Base-by-base conservation (phyloP, 2,888 invertebrate genomes). In the Diachrysia chrysitis region DNA sequence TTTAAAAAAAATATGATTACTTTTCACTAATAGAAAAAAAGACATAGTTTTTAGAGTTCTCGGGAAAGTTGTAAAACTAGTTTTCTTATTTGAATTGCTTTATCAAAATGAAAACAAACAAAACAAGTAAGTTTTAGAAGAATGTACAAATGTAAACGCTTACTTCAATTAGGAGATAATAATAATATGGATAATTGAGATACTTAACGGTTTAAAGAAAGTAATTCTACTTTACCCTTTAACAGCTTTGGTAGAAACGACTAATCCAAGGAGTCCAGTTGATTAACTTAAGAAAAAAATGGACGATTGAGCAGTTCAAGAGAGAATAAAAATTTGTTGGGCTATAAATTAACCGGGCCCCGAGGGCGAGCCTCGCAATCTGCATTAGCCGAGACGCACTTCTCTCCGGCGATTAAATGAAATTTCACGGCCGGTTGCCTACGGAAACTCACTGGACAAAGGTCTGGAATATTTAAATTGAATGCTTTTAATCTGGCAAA, bases 301-400 rank as follows among this genome's bases (percentile, higher is more conserved):
- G 88, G 86, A 87, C 87, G 89, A 90, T 91, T 89, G 91, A 92
- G 90, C 91, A 91, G 90, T 93, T 92, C 88, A 90, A 91, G 91
- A 87, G 92, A 89, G 89, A 93, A 93, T 93, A 93, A 93, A 94
- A 93, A 92, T 93, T 93, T 92, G 93, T 93, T 92, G 90, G 89
- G 92, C 90, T 89, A 93, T 94, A 94, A 94, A 94, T 94, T 94
- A 94, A 92, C 90, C 88, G 83, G 86, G 84, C 86, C 90, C 87
- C 83, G 85, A 82, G 90, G 90, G 91, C 82, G 87, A 89, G 87
- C 81, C 87, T 89, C 90, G 90, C 93, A 93, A 93, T 94, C 94
- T 94, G 94, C 94, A 94, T 94, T 94, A 94, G 92, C 88, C 85
- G 88, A 89, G 93, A 92, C 93, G 93, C 94, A 94, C 93, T 93